Evolutionary conservation across 1,140 invertebrate species (phyloP).

Genomic region (Meloidogyne floridensis): DNA sequence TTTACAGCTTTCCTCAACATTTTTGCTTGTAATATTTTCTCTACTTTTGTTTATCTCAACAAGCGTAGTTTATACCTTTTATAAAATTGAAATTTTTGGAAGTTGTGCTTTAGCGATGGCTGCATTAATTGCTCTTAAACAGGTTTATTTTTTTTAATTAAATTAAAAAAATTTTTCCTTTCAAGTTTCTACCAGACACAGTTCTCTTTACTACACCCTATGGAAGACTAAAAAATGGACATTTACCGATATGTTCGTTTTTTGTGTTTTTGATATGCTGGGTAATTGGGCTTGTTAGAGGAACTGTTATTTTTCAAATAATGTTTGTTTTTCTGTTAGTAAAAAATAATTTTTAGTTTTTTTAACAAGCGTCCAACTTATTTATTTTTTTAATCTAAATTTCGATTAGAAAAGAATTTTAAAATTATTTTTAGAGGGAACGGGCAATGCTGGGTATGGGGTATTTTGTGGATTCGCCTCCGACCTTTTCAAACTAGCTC

Average conservation of each 20-base stretch:
- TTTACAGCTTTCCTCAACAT: slow-evolving; percentile 49
- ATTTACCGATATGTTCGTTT: slow-evolving; percentile 52
- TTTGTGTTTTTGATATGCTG: slow-evolving; percentile 33
- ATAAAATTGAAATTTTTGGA: slow-evolving; percentile 49
- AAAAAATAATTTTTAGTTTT: no score
- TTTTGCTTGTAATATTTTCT: slow-evolving; percentile 39
- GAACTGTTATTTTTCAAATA: slow-evolving; percentile 44
- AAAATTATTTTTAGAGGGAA: no score
- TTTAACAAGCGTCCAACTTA: no score
- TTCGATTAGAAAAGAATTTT: no score
- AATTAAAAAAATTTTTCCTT: background rate
- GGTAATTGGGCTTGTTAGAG: slow-evolving; percentile 46
- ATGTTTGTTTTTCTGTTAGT: slow-evolving; percentile 29
- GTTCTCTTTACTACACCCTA: slow-evolving; percentile 58
- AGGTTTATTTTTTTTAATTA: slow-evolving; percentile 36
- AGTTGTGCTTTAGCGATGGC: slow-evolving; percentile 48
- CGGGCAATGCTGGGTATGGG: no score
- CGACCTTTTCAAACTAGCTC: no score
- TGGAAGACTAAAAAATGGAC: slow-evolving; percentile 60
- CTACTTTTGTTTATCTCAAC: slow-evolving; percentile 41
- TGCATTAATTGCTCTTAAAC: slow-evolving; percentile 60
- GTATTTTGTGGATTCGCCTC: no score
- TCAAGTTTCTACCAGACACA: slow-evolving; percentile 61
- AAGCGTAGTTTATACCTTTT: slow-evolving; percentile 48
- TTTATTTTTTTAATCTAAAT: no score